phyloP scores from a whole-genome alignment of 2,888 invertebrate genomes.

The Noctuana brunneofusca region DNA sequence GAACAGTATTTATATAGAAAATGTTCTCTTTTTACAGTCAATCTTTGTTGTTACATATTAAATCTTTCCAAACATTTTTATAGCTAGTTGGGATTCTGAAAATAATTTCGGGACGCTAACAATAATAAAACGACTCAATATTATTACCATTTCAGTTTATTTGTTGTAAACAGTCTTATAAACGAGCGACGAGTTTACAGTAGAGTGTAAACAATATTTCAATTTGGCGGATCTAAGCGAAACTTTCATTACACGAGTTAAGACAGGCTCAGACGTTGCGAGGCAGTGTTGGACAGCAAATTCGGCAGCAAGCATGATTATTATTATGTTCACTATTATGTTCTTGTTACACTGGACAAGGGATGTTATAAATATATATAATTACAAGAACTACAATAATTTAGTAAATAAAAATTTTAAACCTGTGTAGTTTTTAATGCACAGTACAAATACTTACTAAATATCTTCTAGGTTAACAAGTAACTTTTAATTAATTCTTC shows the following conservation, averaged over 20 bases:
- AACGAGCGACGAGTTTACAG: slow-evolving; percentile 74
- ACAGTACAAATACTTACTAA: background rate
- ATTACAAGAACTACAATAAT: no score
- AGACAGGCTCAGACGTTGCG: slow-evolving; percentile 36
- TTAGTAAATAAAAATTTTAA: no score
- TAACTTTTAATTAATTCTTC: background rate
- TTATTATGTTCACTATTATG: no score
- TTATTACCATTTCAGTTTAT: slow-evolving; percentile 61
- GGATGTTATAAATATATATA: no score
- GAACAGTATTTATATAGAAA: no score
- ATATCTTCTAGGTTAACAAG: background rate
- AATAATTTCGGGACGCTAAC: background rate
- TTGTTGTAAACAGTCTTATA: slow-evolving; percentile 81
- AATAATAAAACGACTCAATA: slow-evolving; percentile 31
- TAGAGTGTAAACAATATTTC: slow-evolving; percentile 68
- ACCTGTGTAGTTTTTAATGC: no score
- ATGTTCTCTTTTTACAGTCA: no score
- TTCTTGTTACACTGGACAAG: no score
- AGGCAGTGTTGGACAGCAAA: background rate
- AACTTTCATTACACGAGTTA: slow-evolving; percentile 65
- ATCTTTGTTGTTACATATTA: no score
- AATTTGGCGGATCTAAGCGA: slow-evolving; percentile 79
- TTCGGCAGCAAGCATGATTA: no score
- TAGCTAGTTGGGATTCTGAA: no score
- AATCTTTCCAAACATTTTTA: no score